Base-by-base conservation (phyloP, 2,888 invertebrate genomes). In the Isoperla grammatica region DNA sequence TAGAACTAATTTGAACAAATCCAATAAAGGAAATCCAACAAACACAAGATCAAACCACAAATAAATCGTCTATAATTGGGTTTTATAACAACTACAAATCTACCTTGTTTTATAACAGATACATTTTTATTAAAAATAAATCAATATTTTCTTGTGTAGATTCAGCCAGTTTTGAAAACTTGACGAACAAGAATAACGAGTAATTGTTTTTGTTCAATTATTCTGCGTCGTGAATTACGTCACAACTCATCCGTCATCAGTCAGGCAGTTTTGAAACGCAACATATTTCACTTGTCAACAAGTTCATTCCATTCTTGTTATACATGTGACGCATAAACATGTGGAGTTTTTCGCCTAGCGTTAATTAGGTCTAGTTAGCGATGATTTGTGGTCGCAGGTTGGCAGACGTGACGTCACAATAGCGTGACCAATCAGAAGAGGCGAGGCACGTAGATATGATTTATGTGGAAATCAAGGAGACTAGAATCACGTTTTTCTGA, bases 1-100 rank as follows among this genome's bases (percentile, higher is more conserved):
- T 29, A 29, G 8, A 29, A 29, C 29, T 29, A 29, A 29, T 29
- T 29, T 29, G 29, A 29, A 8, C 29, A 29, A 4, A 8, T 29
- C 29, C 29, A 6, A 29, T 23, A n/a, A 37, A 53, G 17, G 20
- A 29, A 4, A 8, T 29, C 29, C 29, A 6, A 29, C 17, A n/a
- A 37, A 53, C 15, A 12, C 12, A 9, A 53, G 19, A 15, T 50
- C 53, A 19, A 17, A 39, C 11, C 19, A 53, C 15, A 53, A 17
- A 53, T 19, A 50, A 50, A 50, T 29, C 49, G 29, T 4, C 29
- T 39, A 53, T 39, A 53, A 53, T 53, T 53, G 53, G 53, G 53
- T 13, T 12, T 53, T 39, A 29, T 29, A 20, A 53, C 46, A 12
- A n/a, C 39, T 15, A 50, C 50, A 50, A 50, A 50, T 50, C 50